Percentiles rank a stretch among this genome's conserved stretches.
phyloP scores from a whole-genome alignment of 2,797 vertebrate species.

The Miichthys miiuy region DNA sequence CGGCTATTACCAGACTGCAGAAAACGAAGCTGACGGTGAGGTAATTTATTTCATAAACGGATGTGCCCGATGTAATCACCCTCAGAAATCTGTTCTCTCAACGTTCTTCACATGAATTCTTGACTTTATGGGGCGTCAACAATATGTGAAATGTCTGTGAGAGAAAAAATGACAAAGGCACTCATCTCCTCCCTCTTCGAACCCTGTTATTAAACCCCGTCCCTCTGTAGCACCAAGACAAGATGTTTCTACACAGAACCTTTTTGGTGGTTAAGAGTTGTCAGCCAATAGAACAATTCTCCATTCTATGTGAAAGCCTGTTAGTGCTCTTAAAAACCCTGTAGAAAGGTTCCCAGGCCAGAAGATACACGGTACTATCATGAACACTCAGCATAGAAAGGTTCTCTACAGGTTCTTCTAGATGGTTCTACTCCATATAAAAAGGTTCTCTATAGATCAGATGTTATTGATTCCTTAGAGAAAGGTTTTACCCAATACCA shows the following conservation, averaged over 20 bases:
- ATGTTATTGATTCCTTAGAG: too few relatives aligned
- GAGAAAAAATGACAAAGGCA: slow-evolving; percentile 11
- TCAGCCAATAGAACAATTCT: neutral
- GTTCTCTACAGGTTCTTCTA: too few relatives aligned
- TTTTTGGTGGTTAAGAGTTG: neutral
- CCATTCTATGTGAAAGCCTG: too few relatives aligned
- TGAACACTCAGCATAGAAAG: too few relatives aligned
- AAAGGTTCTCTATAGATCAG: too few relatives aligned
- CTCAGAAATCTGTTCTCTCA: slow-evolving; percentile 37
- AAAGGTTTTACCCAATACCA: too few relatives aligned
- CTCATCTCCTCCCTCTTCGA: neutral
- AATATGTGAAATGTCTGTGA: slow-evolving; percentile 16
- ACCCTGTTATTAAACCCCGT: slow-evolving; percentile 13
- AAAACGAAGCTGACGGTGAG: slow-evolving; percentile 42
- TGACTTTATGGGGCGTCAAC: slow-evolving; percentile 21
- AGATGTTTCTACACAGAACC: neutral
- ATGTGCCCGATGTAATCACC: slow-evolving; percentile 47
- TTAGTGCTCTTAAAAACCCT: neutral
- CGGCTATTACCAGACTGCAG: slow-evolving; percentile 36
- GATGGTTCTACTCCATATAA: too few relatives aligned
- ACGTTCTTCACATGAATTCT: slow-evolving; percentile 32
- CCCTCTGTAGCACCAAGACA: neutral
- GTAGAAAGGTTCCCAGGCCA: too few relatives aligned
- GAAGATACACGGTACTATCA: neutral
- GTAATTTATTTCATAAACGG: slow-evolving; percentile 52